Percentiles rank a stretch among this genome's conserved stretches.
phyloP scores from a whole-genome alignment of 2,888 invertebrate species.

The Meandrusa payeni region DNA sequence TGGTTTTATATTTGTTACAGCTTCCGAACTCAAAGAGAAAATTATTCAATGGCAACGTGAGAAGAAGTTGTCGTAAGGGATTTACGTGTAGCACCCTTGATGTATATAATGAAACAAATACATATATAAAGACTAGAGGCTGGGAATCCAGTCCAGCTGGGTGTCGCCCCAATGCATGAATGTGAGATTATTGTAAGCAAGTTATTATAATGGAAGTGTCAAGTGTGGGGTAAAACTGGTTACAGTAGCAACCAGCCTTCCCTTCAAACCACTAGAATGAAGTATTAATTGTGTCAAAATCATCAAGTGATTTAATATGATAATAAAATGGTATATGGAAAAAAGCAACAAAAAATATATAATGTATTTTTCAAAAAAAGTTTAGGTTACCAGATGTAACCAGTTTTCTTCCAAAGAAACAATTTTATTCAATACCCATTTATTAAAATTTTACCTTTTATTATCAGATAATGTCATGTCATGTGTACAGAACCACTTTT shows the following conservation, averaged over 20 bases:
- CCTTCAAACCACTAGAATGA: background rate
- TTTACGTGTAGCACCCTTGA: constrained; percentile 70
- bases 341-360: too few species aligned
- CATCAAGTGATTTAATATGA: background rate
- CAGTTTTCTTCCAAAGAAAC: constrained; percentile 3
- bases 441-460: too few species aligned
- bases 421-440: constrained; percentile 1
- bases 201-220: constrained; percentile 40
- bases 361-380: too few species aligned
- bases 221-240: constrained; percentile 39
- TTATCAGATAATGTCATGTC: too few species aligned
- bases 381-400: too few species aligned
- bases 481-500: too few species aligned
- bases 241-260: background rate
- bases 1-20: constrained; percentile 68
- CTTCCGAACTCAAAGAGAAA: constrained; percentile 90
- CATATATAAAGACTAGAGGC: constrained; percentile 57
- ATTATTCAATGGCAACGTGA: constrained; percentile 94
- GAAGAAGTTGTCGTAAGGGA: constrained; percentile 79
- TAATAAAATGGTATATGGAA: background rate
- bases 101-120: constrained; percentile 68
- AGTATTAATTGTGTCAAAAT: constrained; percentile 16
- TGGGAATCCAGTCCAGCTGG: constrained; percentile 55
- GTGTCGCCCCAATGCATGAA: constrained; percentile 65
- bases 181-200: constrained; percentile 70